These are phyloP conservation scores for Schizopygopsis pylzovi DNA, from an alignment of 2,797 vertebrate genomes.

Conservation along the genomic window DNA sequence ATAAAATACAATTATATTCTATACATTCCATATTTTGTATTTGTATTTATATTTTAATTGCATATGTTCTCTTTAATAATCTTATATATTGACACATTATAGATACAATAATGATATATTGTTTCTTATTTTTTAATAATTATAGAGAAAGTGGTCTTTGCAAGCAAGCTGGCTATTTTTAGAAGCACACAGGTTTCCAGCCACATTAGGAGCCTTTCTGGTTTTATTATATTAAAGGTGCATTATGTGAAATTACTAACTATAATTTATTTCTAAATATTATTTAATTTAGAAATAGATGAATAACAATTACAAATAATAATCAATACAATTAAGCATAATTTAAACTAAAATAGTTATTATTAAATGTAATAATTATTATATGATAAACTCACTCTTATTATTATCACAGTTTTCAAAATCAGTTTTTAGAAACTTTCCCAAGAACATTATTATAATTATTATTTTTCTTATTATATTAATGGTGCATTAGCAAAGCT, in stretches of 20 bases:
- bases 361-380: neutral
- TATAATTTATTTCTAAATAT: neutral
- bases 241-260: neutral
- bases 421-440: neutral
- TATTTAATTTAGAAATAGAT: neutral
- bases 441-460: neutral
- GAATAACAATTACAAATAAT: no score
- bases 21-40: neutral
- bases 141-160: neutral
- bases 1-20: neutral
- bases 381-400: neutral
- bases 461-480: neutral
- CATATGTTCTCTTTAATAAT: neutral
- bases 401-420: neutral
- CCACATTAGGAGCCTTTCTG: neutral
- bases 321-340: no score
- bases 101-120: neutral
- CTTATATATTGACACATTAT: neutral
- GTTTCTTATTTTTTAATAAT: neutral
- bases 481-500: neutral
- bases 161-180: neutral
- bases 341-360: no score
- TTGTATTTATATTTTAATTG: neutral
- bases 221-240: neutral
- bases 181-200: neutral